These are phyloP conservation scores for Helleia helle DNA, from an alignment of 2,888 invertebrate genomes.

Conservation along the genomic window DNA sequence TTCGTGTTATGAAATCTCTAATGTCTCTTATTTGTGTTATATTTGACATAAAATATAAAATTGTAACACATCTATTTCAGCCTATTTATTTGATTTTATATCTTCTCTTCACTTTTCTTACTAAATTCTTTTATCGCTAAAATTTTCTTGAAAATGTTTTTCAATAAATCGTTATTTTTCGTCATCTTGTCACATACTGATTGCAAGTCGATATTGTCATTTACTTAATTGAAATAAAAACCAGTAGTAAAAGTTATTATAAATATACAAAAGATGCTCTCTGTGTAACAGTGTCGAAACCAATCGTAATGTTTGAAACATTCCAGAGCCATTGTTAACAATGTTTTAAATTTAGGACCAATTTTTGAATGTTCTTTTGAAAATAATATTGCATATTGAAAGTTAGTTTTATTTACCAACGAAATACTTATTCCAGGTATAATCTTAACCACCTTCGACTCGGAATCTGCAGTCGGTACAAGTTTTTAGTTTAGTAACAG, in stretches of 20 bases:
- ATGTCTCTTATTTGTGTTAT: too few relatives aligned
- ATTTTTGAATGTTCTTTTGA: slow-evolving; percentile 73
- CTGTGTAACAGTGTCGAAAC: slow-evolving; percentile 44
- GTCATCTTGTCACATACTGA: slow-evolving; percentile 4
- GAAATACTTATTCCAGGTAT: too few relatives aligned
- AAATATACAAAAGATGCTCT: slow-evolving; percentile 41
- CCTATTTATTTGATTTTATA: background rate
- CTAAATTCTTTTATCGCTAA: too few relatives aligned
- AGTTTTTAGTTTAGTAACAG: too few relatives aligned
- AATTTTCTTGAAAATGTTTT: too few relatives aligned
- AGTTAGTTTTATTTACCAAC: slow-evolving; percentile 33
- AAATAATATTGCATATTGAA: slow-evolving; percentile 73
- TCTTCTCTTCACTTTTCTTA: background rate
- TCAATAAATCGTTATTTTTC: too few relatives aligned
- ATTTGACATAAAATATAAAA: too few relatives aligned
- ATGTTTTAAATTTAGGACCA: slow-evolving; percentile 73
- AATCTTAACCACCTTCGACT: too few relatives aligned
- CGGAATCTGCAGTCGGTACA: too few relatives aligned
- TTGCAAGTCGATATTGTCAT: background rate
- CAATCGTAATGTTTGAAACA: slow-evolving; percentile 58
- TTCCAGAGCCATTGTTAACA: slow-evolving; percentile 74
- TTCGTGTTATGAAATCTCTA: too few relatives aligned
- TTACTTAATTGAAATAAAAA: slow-evolving; percentile 6
- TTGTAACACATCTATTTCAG: background rate
- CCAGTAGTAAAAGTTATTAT: slow-evolving; percentile 11